Evolutionary conservation across 2,888 invertebrate genomes (phyloP).

Genomic region (Gari tellinella): DNA sequence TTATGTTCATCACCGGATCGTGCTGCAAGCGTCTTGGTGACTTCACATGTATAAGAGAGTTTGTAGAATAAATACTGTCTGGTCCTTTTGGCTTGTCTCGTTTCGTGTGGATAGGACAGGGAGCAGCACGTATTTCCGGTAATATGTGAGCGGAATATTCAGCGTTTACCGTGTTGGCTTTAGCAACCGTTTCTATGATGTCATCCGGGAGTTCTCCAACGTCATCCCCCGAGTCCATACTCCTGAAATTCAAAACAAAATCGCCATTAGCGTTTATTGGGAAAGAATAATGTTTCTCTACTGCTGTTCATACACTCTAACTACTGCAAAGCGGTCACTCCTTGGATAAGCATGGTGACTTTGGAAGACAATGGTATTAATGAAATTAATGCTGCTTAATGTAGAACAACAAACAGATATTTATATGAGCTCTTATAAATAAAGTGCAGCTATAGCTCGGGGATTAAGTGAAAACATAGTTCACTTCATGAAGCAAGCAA

Average conservation of each 20-base stretch:
- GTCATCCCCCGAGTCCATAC: conserved; percentile 57
- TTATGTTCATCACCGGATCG: conserved; percentile 43
- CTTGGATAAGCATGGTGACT: too few species aligned
- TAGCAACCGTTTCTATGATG: conserved; percentile 68
- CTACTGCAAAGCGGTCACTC: too few species aligned
- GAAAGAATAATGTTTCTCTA: too few species aligned
- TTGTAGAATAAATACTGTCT: conserved; percentile 43
- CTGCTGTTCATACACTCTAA: too few species aligned
- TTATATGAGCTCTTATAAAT: too few species aligned
- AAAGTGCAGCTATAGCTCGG: too few species aligned
- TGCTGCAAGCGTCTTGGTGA: conserved; percentile 27
- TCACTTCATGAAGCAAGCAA: too few species aligned
- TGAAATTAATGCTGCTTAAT: too few species aligned
- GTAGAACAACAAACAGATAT: too few species aligned
- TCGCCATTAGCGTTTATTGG: too few species aligned
- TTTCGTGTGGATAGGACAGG: conserved; percentile 69
- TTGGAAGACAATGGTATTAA: too few species aligned
- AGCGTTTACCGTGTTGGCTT: conserved; percentile 62
- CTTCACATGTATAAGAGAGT: conserved; percentile 39
- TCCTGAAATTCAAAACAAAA: conserved; percentile 52
- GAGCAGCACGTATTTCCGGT: conserved; percentile 68
- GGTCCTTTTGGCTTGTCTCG: conserved; percentile 36
- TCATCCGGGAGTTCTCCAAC: conserved; percentile 51
- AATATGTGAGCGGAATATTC: conserved; percentile 51
- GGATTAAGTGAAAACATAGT: too few species aligned